Evolutionary conservation across 2,113 vertebrate genomes (phyloP).

Genomic region (Dromaius novaehollandiae): DNA sequence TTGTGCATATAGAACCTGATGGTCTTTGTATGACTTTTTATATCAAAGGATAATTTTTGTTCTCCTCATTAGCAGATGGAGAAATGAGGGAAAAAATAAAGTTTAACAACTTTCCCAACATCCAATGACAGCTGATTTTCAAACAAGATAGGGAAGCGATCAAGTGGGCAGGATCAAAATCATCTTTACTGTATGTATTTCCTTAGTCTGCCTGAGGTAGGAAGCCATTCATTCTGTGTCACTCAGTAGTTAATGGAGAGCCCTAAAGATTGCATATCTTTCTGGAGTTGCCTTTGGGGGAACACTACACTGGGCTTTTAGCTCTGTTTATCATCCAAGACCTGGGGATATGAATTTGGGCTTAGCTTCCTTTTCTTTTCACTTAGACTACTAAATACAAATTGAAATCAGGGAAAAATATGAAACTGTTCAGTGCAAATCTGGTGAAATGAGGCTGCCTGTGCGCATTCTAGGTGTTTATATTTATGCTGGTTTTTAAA

Average conservation of each 20-base stretch:
- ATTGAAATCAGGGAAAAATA: neutral
- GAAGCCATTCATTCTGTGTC: neutral
- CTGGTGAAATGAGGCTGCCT: neutral
- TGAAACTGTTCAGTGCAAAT: neutral
- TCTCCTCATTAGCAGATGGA: neutral
- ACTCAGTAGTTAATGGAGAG: fast-evolving
- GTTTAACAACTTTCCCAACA: neutral
- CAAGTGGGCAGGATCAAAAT: neutral
- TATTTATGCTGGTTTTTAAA: neutral
- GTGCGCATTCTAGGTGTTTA: neutral
- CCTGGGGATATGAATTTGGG: neutral
- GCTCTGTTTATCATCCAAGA: neutral
- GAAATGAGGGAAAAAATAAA: neutral
- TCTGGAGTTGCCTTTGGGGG: neutral
- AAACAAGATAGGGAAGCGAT: neutral
- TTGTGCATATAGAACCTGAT: neutral
- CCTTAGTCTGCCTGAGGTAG: neutral
- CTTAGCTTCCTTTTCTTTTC: neutral
- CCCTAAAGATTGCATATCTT: neutral
- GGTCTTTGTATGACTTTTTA: neutral
- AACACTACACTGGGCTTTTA: neutral
- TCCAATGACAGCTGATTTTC: neutral
- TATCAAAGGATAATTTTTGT: neutral
- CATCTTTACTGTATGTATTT: neutral
- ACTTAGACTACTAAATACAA: neutral